phyloP scores from a whole-genome alignment of 2,113 vertebrate species.

The Crotalus helleri region DNA sequence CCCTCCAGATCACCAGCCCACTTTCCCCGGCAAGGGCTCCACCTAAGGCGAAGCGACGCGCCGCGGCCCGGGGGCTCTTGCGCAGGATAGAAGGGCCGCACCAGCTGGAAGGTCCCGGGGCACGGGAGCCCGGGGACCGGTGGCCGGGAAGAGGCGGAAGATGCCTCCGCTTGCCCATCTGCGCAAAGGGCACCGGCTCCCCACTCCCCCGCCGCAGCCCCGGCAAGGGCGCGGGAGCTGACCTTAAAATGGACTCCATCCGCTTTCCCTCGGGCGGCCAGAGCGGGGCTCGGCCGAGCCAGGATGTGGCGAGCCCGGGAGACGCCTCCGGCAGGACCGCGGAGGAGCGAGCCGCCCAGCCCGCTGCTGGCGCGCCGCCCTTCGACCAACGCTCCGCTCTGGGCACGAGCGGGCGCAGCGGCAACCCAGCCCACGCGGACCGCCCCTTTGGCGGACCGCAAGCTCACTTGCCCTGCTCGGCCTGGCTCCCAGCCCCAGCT shows the following conservation, averaged over 20 bases:
- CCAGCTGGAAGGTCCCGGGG: background rate
- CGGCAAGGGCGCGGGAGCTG: background rate
- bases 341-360: background rate
- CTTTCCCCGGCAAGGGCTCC: background rate
- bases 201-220: background rate
- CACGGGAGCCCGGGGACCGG: too few relatives aligned
- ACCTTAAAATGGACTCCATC: background rate
- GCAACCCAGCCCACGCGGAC: background rate
- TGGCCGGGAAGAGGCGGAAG: background rate
- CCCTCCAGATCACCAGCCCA: background rate
- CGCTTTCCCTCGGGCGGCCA: background rate
- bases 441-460: background rate
- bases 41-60: background rate
- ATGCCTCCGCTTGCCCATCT: background rate
- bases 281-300: background rate
- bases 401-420: background rate
- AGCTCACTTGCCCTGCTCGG: background rate
- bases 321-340: background rate
- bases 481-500: background rate
- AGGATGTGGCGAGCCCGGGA: background rate
- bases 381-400: background rate
- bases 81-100: background rate
- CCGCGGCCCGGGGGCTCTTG: background rate
- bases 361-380: background rate
- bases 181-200: background rate